phyloP scores from a whole-genome alignment of 2,113 vertebrate species.

The Callopanchax toddi region DNA sequence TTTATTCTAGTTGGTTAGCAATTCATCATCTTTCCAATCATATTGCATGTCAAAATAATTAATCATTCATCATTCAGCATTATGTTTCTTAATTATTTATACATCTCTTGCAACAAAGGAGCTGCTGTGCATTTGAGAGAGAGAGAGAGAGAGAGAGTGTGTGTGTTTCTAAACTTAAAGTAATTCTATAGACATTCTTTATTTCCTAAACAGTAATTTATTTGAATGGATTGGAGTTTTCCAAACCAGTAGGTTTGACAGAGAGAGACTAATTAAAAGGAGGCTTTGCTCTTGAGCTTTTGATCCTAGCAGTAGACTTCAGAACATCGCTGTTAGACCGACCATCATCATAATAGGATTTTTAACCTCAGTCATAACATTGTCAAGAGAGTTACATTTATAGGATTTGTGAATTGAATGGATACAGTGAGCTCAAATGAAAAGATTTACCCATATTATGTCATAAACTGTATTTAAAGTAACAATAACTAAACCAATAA shows the following conservation, averaged over 20 bases:
- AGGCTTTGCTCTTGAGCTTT: conserved; percentile 41
- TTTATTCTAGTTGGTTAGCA: conserved; percentile 4
- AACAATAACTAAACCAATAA: too few species aligned
- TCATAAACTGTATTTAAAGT: background rate
- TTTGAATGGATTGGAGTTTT: too few species aligned
- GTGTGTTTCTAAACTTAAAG: background rate
- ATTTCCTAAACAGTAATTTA: too few species aligned
- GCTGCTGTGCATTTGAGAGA: background rate
- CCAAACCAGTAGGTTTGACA: background rate
- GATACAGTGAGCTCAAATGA: background rate
- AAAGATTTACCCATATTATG: background rate
- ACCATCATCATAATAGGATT: conserved; percentile 51
- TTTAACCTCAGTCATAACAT: conserved; percentile 43
- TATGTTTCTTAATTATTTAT: background rate
- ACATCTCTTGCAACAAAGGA: background rate
- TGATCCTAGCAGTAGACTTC: conserved; percentile 33
- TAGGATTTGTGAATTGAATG: conserved; percentile 12
- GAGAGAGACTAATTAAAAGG: conserved; percentile 36
- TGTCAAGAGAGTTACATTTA: conserved; percentile 23
- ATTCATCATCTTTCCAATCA: conserved; percentile 6
- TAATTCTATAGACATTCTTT: too few species aligned
- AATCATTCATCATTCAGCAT: background rate
- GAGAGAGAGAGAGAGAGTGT: too few species aligned
- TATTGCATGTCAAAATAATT: background rate
- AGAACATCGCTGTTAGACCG: conserved; percentile 11